Conservation (phyloP, 2,113 vertebrate species). For the Pandion haliaetus region DNA sequence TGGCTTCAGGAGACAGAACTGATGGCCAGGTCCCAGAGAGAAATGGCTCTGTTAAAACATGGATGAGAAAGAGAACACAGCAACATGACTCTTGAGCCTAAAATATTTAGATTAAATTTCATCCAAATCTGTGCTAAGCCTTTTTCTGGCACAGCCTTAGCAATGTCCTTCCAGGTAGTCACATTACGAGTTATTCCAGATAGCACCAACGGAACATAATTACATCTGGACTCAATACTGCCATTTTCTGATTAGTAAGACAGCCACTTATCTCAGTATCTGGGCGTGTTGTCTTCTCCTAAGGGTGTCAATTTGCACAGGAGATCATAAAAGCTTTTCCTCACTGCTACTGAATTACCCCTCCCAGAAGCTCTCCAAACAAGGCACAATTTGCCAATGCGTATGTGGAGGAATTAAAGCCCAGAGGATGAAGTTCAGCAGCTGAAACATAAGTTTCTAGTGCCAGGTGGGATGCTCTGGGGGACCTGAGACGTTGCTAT, state of each 20-base stretch:
- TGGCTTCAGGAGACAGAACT: not conserved
- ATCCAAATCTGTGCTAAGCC: not conserved
- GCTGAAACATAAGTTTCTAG: not conserved
- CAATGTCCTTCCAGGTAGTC: not conserved
- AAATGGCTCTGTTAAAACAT: not conserved
- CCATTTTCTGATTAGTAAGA: not conserved
- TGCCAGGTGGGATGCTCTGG: not conserved
- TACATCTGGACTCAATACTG: not conserved
- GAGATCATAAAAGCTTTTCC: not conserved
- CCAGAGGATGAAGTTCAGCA: not conserved
- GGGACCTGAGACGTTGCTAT: accelerated
- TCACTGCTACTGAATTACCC: not conserved
- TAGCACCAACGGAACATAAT: not conserved
- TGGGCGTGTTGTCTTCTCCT: not conserved
- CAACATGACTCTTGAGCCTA: not conserved
- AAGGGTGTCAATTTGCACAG: not conserved
- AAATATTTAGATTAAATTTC: not conserved
- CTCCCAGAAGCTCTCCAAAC: not conserved
- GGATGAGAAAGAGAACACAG: not conserved
- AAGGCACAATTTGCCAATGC: not conserved
- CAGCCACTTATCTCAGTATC: not conserved
- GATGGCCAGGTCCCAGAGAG: not conserved
- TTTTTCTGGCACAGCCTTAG: not conserved
- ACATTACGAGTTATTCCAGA: not conserved
- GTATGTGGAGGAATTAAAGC: not conserved